Evolutionary conservation across 2,113 vertebrate genomes (phyloP).

Genomic region (Poecile atricapillus): DNA sequence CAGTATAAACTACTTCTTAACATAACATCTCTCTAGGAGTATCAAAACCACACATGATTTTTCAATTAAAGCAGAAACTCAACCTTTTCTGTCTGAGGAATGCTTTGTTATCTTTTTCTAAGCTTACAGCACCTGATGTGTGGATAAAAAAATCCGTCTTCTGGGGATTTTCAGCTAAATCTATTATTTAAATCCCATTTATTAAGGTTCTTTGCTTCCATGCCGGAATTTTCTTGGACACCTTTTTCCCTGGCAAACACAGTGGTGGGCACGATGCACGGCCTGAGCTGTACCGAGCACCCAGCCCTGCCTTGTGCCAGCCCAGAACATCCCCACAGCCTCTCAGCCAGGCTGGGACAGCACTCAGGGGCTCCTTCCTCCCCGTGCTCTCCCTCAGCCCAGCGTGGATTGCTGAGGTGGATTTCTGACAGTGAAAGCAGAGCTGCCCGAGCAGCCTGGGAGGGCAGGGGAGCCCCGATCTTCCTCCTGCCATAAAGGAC

Average conservation of each 20-base stretch:
- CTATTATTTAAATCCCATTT: slow-evolving; percentile 62
- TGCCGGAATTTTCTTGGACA: background rate
- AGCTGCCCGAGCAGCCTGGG: background rate
- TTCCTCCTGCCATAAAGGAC: background rate
- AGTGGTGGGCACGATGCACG: background rate
- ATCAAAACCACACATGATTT: slow-evolving; percentile 8
- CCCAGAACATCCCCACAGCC: background rate
- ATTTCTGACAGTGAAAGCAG: rapidly evolving
- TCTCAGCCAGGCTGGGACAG: background rate
- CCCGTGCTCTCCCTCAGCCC: rapidly evolving
- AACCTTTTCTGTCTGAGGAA: slow-evolving; percentile 30
- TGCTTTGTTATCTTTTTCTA: slow-evolving; percentile 38
- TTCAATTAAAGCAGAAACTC: slow-evolving; percentile 55
- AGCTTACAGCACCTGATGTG: slow-evolving; percentile 54
- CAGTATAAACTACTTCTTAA: slow-evolving; percentile 31
- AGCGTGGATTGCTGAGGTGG: rapidly evolving
- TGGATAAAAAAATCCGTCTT: slow-evolving; percentile 27
- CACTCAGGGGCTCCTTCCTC: background rate
- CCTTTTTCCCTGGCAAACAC: background rate
- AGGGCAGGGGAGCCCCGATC: background rate
- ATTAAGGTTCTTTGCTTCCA: slow-evolving; percentile 38
- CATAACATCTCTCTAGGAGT: slow-evolving; percentile 44
- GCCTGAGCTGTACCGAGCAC: background rate
- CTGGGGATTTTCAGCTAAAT: slow-evolving; percentile 61
- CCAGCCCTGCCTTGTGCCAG: background rate